These are phyloP conservation scores for Brachyopa scutellaris DNA, from an alignment of 2,888 invertebrate species.

Conservation along the genomic window DNA sequence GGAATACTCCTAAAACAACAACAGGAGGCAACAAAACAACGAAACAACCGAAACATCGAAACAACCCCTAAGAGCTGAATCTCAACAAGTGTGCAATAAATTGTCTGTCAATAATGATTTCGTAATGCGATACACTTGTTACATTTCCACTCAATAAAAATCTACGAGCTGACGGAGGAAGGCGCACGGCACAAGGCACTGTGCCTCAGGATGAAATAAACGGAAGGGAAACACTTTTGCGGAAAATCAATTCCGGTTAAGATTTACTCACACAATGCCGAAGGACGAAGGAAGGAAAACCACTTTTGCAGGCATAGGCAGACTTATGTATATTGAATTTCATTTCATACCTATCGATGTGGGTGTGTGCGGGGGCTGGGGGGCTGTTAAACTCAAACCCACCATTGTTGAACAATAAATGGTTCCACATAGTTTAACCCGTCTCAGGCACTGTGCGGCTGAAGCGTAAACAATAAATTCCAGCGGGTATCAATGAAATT, in stretches of 20 bases:
- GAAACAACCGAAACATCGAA: slow-evolving; percentile 45
- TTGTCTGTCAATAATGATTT: slow-evolving; percentile 75
- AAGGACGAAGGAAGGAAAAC: slow-evolving; percentile 5
- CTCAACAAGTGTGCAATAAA: slow-evolving; percentile 75
- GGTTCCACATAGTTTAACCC: slow-evolving; percentile 53
- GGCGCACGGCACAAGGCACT: no score
- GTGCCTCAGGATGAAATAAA: slow-evolving; percentile 66
- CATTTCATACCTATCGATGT: slow-evolving; percentile 55
- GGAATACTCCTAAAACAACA: slow-evolving; percentile 34
- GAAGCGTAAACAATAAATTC: slow-evolving; percentile 58
- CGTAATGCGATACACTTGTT: slow-evolving; percentile 76
- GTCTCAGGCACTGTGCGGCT: slow-evolving; percentile 40
- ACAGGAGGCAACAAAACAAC: slow-evolving; percentile 59
- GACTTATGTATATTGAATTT: slow-evolving; percentile 66
- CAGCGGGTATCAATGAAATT: slow-evolving; percentile 60
- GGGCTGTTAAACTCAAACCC: slow-evolving; percentile 14
- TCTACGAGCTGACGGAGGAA: slow-evolving; percentile 70
- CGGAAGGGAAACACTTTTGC: slow-evolving; percentile 71
- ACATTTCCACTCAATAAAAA: slow-evolving; percentile 73
- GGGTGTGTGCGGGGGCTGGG: not conserved
- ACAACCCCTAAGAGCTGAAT: slow-evolving; percentile 68
- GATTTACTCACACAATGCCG: slow-evolving; percentile 64
- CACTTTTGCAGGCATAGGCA: slow-evolving; percentile 42
- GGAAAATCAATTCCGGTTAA: slow-evolving; percentile 72
- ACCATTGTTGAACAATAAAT: slow-evolving; percentile 47